Percentiles rank a stretch among this genome's conserved stretches.
phyloP scores from a whole-genome alignment of 2,797 vertebrate species.

The Rhabdophis nuchalis region DNA sequence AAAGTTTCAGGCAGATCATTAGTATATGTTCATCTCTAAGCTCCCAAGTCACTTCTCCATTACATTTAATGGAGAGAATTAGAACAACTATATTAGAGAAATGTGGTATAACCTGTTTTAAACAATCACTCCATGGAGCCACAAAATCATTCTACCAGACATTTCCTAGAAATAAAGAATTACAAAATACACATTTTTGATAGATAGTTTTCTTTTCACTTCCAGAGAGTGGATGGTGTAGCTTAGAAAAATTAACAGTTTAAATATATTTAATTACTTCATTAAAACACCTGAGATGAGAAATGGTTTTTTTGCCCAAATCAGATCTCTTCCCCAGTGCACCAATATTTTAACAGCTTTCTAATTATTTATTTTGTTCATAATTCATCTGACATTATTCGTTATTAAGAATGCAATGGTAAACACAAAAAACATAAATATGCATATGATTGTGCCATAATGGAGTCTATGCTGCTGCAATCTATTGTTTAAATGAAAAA shows the following conservation, averaged over 20 bases:
- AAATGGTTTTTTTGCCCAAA: background rate
- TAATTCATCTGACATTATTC: background rate
- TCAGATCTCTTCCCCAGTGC: background rate
- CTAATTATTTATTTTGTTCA: background rate
- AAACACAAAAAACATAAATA: background rate
- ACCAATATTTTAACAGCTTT: background rate
- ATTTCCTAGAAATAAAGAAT: background rate
- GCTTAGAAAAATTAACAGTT: background rate
- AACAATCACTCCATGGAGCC: background rate
- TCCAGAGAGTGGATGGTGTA: background rate
- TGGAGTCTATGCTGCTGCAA: accelerated
- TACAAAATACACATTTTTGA: background rate
- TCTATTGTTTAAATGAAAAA: background rate
- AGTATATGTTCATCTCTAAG: background rate
- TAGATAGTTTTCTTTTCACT: background rate
- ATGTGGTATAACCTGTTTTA: background rate
- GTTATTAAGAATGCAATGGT: background rate
- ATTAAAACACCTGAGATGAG: background rate
- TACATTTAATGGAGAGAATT: background rate
- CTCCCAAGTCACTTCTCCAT: background rate
- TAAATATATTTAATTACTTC: background rate
- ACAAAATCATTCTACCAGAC: background rate
- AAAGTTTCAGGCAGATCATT: accelerated
- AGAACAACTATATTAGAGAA: background rate
- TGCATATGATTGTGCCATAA: background rate